Percentiles rank a stretch among this genome's conserved stretches.
phyloP scores from a whole-genome alignment of 2,113 vertebrate species.

The Cygnus atratus region DNA sequence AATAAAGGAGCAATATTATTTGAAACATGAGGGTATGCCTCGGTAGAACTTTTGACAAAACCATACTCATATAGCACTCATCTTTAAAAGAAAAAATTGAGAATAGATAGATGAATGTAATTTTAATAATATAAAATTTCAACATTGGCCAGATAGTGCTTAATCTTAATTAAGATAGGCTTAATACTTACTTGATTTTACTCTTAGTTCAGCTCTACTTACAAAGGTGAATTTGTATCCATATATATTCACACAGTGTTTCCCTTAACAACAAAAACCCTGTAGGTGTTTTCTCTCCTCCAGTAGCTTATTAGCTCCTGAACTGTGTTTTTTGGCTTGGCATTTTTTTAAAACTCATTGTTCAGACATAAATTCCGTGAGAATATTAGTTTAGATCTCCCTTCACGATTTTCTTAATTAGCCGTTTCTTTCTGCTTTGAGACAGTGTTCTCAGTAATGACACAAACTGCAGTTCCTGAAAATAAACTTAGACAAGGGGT shows the following conservation, averaged over 20 bases:
- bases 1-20: no score
- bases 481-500: neutral
- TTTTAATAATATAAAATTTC: neutral
- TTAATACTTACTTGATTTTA: neutral
- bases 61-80: neutral
- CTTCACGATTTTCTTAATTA: neutral
- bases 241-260: neutral
- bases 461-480: neutral
- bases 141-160: neutral
- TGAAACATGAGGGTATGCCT: neutral
- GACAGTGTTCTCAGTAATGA: neutral
- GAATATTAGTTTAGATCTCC: neutral
- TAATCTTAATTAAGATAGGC: no score
- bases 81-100: neutral
- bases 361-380: neutral
- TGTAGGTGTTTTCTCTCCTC: neutral
- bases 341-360: neutral
- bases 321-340: neutral
- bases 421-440: fast-evolving
- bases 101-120: neutral
- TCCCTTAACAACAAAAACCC: neutral
- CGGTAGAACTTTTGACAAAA: fast-evolving
- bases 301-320: neutral
- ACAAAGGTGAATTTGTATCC: neutral
- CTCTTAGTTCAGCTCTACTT: neutral